Conservation (phyloP, 2,888 invertebrate species). For the Ischnura elegans region DNA sequence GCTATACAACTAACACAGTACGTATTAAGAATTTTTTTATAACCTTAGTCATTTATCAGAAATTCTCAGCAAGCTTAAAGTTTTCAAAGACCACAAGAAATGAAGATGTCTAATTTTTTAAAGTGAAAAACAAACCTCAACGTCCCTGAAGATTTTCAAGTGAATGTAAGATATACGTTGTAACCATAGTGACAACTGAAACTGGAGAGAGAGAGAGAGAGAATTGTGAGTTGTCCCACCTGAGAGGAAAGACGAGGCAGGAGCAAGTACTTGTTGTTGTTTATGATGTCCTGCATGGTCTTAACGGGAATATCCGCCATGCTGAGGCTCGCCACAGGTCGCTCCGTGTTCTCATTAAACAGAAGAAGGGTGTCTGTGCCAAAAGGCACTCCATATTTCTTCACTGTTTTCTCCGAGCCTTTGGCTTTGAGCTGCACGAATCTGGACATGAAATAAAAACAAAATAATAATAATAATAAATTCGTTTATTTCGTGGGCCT, state of each 20-base stretch:
- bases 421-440: slow-evolving; percentile 83
- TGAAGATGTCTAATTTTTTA: too few species aligned
- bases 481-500: too few species aligned
- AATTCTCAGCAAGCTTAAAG: too few species aligned
- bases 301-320: slow-evolving; percentile 94
- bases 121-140: too few species aligned
- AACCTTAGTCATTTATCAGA: too few species aligned
- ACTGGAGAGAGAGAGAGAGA: too few species aligned
- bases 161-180: slow-evolving; percentile 22
- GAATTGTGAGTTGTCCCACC: slow-evolving; percentile 78
- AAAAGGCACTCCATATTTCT: slow-evolving; percentile 86
- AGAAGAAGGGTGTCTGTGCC: slow-evolving; percentile 90
- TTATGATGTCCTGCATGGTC: slow-evolving; percentile 92
- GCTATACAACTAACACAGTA: too few species aligned
- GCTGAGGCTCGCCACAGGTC: slow-evolving; percentile 91
- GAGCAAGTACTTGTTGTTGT: slow-evolving; percentile 92
- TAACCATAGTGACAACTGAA: too few species aligned
- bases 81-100: too few species aligned
- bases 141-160: too few species aligned
- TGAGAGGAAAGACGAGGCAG: slow-evolving; percentile 96
- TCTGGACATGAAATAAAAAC: slow-evolving; percentile 77
- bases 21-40: too few species aligned
- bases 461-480: slow-evolving; percentile 25
- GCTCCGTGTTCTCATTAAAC: slow-evolving; percentile 91
- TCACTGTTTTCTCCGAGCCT: slow-evolving; percentile 83